Base-by-base conservation (phyloP, 2,113 vertebrate genomes). In the Sakesphorus luctuosus region DNA sequence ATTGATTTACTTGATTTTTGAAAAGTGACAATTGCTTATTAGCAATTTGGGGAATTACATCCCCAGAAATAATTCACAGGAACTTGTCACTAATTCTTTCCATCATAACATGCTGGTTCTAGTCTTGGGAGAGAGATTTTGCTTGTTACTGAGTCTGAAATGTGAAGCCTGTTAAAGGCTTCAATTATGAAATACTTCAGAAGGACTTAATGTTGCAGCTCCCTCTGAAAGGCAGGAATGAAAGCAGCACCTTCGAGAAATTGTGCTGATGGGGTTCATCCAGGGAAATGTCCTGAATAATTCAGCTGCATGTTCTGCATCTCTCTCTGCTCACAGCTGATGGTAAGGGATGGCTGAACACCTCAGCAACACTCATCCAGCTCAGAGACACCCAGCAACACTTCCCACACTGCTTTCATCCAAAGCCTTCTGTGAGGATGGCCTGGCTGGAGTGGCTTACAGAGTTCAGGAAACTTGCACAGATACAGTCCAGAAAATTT, bases 1-100 rank as follows among this genome's bases (percentile, higher is more conserved):
- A 16, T 15, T 43, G 40, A 43, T 43, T 43, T 43, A 3, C 33
- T 77, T 95, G 89, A 96, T 95, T 93, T 94, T 72, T 84, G 52
- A 80, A 25, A 95, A 92, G 85, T 84, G 90, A 96, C 94, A 96
- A 93, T 93, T 81, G 69, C 90, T 95, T 89, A 90, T 96, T 90
- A 95, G 90, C 93, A 84, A 95, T 89, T 88, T 90, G 55, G 59
- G 68, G 88, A 95, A 89, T 93, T 96, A 92, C 65, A 90, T 69
- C 21, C 50, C 81, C 85, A 85, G 89, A 95, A 93, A 85, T 93
- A 90, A 96, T 91, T 72, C 95, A 82, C 77, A 82, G 77, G 74
- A 89, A 81, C 78, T 71, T 58, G 81, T 52, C 12, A 25, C 75
- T 96, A 95, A 79, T 77, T 95, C 91, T 89, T 93, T 59, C 2